Percentiles rank a stretch among this genome's conserved stretches.
Evolutionary conservation across 2,113 vertebrate genomes (phyloP).

Genomic region (Xiphias gladius): DNA sequence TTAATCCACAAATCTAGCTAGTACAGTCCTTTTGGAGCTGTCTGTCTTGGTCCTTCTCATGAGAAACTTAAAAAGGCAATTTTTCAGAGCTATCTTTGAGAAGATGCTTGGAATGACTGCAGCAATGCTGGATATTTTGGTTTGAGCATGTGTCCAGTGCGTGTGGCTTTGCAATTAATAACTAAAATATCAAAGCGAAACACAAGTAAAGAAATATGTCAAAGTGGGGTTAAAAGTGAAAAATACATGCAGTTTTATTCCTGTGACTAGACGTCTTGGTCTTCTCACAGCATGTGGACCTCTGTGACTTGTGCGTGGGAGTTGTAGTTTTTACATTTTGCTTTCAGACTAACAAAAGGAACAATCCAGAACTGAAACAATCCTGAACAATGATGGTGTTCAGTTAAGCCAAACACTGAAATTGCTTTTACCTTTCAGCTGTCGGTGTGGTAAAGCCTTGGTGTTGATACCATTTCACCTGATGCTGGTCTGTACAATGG

Average conservation of each 20-base stretch:
- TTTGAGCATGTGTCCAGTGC: no score
- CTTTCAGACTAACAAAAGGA: constrained; percentile 42
- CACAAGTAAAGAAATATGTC: background rate
- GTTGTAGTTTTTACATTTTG: constrained; percentile 47
- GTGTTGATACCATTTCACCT: constrained; percentile 29
- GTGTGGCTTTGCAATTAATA: no score
- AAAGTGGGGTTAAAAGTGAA: background rate
- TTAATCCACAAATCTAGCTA: background rate
- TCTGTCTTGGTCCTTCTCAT: background rate
- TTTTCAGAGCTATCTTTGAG: background rate
- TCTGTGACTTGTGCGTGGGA: constrained; percentile 42
- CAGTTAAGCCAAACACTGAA: constrained; percentile 33
- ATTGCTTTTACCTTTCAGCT: constrained; percentile 52
- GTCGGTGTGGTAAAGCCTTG: constrained; percentile 3
- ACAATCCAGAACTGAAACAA: background rate
- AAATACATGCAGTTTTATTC: constrained; percentile 29
- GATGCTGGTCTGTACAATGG: constrained; percentile 20
- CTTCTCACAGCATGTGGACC: constrained; percentile 42
- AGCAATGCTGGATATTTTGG: background rate
- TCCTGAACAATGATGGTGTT: background rate
- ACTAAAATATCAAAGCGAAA: background rate
- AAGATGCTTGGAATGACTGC: constrained; percentile 12
- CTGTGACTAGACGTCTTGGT: constrained; percentile 15
- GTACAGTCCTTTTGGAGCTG: background rate
- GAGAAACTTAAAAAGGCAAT: background rate